Conservation (phyloP, 2,113 vertebrate species). For the Clarias gariepinus region DNA sequence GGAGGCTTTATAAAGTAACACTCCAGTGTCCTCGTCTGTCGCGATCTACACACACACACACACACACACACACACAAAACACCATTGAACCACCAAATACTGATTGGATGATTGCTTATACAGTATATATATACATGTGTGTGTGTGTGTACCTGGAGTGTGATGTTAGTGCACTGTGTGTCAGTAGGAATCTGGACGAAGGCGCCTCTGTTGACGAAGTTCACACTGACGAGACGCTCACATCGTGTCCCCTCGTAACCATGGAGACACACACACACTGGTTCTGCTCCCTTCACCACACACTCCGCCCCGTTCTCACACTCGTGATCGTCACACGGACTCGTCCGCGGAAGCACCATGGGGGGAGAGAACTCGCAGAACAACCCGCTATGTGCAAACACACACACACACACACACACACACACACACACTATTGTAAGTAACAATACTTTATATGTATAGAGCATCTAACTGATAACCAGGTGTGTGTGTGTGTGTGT, state of each 20-base stretch:
- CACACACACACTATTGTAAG: not conserved
- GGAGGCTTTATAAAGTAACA: conserved; percentile 93
- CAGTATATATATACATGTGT: not conserved
- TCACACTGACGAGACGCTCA: conserved; percentile 91
- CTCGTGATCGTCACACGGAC: conserved; percentile 92
- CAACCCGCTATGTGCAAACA: conserved; percentile 76
- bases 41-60: conserved; percentile 79
- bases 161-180: conserved; percentile 88
- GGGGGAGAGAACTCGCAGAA: conserved; percentile 96
- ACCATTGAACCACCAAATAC: too few species aligned
- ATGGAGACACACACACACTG: conserved; percentile 89
- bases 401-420: conserved; percentile 29
- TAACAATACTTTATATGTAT: not conserved
- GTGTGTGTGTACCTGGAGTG: conserved; percentile 83
- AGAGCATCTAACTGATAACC: not conserved
- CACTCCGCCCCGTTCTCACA: conserved; percentile 95
- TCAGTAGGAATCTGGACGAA: conserved; percentile 90
- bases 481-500: conserved; percentile 24
- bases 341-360: conserved; percentile 96
- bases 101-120: too few species aligned
- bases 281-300: conserved; percentile 83
- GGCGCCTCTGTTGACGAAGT: conserved; percentile 90
- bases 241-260: conserved; percentile 92
- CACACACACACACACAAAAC: conserved; percentile 28
- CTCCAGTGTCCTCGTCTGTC: conserved; percentile 94